Evolutionary conservation across 2,797 vertebrate species (phyloP).

Genomic region (Hyperoplus immaculatus): DNA sequence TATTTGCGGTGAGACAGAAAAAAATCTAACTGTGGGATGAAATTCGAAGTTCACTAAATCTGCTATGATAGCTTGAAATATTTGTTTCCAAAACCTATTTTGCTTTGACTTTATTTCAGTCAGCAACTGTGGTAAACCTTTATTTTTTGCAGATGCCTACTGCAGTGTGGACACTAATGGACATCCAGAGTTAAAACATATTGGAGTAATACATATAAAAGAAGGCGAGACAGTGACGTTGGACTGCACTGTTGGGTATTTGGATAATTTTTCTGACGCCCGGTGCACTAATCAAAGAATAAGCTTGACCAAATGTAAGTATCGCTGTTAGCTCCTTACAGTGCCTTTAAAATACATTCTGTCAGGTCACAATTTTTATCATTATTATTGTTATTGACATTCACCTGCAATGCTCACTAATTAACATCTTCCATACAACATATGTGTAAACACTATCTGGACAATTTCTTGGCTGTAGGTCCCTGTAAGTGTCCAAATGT

Average conservation of each 20-base stretch:
- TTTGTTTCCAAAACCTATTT: too few relatives aligned
- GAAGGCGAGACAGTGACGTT: accelerated
- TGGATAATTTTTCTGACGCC: accelerated
- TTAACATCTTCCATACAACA: too few relatives aligned
- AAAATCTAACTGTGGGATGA: too few relatives aligned
- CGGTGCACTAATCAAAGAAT: accelerated
- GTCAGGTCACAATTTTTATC: too few relatives aligned
- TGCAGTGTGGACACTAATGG: conserved; percentile 10
- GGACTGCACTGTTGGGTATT: accelerated
- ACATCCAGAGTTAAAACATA: accelerated
- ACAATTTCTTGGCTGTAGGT: too few relatives aligned
- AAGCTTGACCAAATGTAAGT: not conserved
- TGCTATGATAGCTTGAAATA: too few relatives aligned
- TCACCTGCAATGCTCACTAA: too few relatives aligned
- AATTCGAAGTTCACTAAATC: too few relatives aligned
- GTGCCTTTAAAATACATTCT: not conserved
- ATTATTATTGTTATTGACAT: too few relatives aligned
- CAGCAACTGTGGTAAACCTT: not conserved
- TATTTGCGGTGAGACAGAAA: too few relatives aligned
- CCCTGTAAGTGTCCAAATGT: too few relatives aligned
- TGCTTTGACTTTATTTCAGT: conserved; percentile 42
- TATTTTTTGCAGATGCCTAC: conserved; percentile 35
- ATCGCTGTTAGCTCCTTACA: not conserved
- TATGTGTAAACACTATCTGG: too few relatives aligned
- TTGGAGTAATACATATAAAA: accelerated